Evolutionary conservation across 2,888 invertebrate genomes (phyloP).

Genomic region (Archips xylosteana): DNA sequence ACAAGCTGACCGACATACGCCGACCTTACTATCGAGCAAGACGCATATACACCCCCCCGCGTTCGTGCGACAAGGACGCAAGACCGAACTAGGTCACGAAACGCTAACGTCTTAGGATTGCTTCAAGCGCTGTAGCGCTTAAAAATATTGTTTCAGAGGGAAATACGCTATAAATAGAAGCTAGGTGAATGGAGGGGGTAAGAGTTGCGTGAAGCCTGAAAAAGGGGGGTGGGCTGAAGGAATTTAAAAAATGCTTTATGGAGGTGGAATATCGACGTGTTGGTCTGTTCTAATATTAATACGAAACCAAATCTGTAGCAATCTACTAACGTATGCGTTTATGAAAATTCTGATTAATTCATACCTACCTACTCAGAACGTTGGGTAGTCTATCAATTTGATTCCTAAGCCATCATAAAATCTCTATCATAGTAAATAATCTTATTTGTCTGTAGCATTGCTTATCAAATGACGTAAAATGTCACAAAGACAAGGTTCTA

Average conservation of each 20-base stretch:
- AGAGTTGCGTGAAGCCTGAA: constrained; percentile 1
- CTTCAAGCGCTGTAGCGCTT: constrained; percentile 74
- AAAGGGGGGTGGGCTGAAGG: constrained; percentile 5
- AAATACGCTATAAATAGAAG: constrained; percentile 42
- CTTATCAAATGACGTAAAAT: no score
- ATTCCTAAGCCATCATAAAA: no score
- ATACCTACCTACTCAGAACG: no score
- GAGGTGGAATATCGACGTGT: constrained; percentile 1
- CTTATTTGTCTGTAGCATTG: no score
- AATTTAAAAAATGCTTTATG: constrained; percentile 3
- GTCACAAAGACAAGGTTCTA: no score
- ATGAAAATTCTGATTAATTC: no score
- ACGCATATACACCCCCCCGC: constrained; percentile 50
- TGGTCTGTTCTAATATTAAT: background rate
- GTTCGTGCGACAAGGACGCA: constrained; percentile 54
- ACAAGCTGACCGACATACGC: constrained; percentile 80
- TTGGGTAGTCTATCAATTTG: no score
- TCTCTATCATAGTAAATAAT: no score
- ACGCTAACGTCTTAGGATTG: constrained; percentile 69
- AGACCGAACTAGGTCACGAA: constrained; percentile 80
- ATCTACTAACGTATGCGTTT: no score
- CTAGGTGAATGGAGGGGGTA: constrained; percentile 37
- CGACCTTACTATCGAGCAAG: constrained; percentile 76
- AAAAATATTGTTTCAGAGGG: constrained; percentile 45
- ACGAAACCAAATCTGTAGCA: background rate